These are phyloP conservation scores for Leucophenga montana DNA, from an alignment of 2,888 invertebrate species.

Conservation along the genomic window DNA sequence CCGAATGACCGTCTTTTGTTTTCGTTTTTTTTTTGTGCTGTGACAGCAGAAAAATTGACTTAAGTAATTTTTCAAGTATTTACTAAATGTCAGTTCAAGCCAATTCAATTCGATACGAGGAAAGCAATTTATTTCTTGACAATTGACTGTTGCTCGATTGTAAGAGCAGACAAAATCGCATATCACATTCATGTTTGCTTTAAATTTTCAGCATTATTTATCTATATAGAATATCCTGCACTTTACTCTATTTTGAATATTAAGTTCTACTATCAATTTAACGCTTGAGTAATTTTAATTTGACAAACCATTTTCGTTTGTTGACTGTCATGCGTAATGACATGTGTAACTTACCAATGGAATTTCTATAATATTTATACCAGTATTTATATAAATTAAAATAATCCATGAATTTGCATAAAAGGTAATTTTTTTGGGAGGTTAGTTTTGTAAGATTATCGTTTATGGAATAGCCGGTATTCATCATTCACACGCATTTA, in stretches of 20 bases:
- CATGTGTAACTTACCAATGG: too few species aligned
- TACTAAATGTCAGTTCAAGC: constrained; percentile 42
- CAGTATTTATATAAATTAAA: too few species aligned
- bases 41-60: constrained; percentile 21
- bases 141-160: neutral
- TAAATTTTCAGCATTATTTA: neutral
- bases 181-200: neutral
- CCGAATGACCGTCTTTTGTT: neutral
- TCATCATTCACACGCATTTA: too few species aligned
- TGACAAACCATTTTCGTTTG: constrained; percentile 39
- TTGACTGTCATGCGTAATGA: too few species aligned
- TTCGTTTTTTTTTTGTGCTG: neutral
- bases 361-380: too few species aligned
- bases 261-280: constrained; percentile 47
- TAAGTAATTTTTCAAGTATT: constrained; percentile 21
- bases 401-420: too few species aligned
- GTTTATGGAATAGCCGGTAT: too few species aligned
- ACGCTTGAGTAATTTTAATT: constrained; percentile 54
- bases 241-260: neutral
- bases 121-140: constrained; percentile 24
- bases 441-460: too few species aligned
- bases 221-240: neutral
- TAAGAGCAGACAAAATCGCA: neutral
- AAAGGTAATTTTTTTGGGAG: too few species aligned
- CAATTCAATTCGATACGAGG: neutral